A percentile compares a stretch with the other conserved stretches of the same genome.
These are phyloP conservation scores for Tympanuchus pallidicinctus DNA, from an alignment of 2,113 vertebrate species.

Conservation along the genomic window DNA sequence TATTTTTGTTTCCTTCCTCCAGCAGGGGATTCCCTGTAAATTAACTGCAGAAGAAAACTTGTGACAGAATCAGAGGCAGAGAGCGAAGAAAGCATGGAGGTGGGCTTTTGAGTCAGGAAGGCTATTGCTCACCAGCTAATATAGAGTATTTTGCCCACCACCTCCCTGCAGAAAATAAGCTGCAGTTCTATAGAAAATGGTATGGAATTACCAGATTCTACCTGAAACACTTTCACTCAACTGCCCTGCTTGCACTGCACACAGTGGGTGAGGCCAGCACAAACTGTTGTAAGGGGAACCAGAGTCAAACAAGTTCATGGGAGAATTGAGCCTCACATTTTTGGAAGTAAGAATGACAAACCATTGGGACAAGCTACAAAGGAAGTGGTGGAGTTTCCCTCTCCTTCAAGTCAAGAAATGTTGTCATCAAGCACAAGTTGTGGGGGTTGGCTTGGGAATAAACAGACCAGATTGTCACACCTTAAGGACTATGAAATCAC, in stretches of 20 bases:
- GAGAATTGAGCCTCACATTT: slow-evolving; percentile 10
- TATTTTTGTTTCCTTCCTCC: slow-evolving; percentile 8
- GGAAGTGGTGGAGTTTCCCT: slow-evolving; percentile 11
- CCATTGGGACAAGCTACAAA: neutral
- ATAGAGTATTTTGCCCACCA: neutral
- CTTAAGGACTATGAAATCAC: neutral
- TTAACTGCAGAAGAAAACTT: neutral
- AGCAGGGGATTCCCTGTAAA: slow-evolving; percentile 52
- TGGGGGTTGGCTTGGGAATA: neutral
- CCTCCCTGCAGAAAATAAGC: neutral
- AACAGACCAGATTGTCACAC: neutral
- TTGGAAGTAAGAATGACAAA: neutral
- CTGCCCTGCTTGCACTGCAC: neutral
- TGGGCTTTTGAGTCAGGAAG: neutral
- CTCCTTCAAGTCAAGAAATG: neutral
- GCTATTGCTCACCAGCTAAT: slow-evolving; percentile 9
- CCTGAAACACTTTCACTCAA: neutral
- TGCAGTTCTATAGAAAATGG: neutral
- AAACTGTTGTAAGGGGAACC: neutral
- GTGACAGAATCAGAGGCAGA: neutral
- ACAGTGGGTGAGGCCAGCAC: neutral
- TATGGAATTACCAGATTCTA: neutral
- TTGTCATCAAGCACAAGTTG: neutral
- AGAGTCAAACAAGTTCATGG: neutral
- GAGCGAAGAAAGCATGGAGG: neutral